phyloP scores from a whole-genome alignment of 2,888 invertebrate species.

The Trissolcus brochymenae region DNA sequence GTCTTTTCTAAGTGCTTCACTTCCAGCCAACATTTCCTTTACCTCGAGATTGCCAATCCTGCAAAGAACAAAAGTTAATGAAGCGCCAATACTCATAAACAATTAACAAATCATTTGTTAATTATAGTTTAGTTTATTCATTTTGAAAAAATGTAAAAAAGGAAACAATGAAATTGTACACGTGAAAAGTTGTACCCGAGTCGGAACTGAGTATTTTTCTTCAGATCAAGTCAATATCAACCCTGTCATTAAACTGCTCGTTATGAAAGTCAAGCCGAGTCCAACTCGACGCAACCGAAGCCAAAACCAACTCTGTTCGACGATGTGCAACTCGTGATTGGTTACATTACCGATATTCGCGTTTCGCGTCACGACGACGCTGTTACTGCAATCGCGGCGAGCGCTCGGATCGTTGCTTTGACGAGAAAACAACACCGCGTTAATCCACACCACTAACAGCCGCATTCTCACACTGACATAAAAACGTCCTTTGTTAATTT shows the following conservation, averaged over 20 bases:
- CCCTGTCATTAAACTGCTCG: slow-evolving; percentile 76
- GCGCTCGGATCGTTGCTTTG: slow-evolving; percentile 63
- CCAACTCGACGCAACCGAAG: slow-evolving; percentile 57
- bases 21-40: no score
- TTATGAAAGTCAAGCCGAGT: slow-evolving; percentile 65
- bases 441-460: slow-evolving; percentile 46
- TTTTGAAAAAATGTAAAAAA: neutral
- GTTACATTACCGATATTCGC: slow-evolving; percentile 77
- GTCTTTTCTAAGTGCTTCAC: no score
- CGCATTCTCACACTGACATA: neutral
- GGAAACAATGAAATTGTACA: slow-evolving; percentile 11
- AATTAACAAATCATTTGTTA: neutral
- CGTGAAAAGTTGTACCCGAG: neutral
- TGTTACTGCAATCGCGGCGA: slow-evolving; percentile 75
- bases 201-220: slow-evolving; percentile 54
- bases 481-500: slow-evolving; percentile 50
- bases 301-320: slow-evolving; percentile 53
- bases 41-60: no score
- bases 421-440: slow-evolving; percentile 65
- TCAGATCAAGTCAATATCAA: slow-evolving; percentile 67
- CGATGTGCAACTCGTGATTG: slow-evolving; percentile 70
- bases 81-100: no score
- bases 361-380: slow-evolving; percentile 72
- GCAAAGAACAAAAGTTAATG: slow-evolving; percentile 1
- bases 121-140: neutral